Base-by-base conservation (phyloP, 2,888 invertebrate genomes). In the Electrophaes corylata region DNA sequence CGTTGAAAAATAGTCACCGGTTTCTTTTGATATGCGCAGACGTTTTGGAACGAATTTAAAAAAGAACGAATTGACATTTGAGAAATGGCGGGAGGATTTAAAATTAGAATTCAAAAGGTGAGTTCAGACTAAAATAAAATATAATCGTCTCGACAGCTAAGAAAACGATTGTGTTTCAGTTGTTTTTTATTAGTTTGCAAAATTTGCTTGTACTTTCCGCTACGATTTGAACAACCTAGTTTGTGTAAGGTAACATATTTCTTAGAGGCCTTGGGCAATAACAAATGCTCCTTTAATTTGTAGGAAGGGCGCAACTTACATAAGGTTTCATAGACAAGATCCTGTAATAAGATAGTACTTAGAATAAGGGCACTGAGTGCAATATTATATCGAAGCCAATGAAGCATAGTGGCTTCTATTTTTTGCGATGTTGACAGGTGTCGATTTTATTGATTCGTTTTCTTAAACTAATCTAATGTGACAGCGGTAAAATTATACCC, bases 31-130 rank as follows among this genome's bases (percentile, higher is more conserved):
- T 20, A 41, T 75, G 73, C 67, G 66, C 65, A 64, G 57, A 64
- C 61, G 66, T 70, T 78, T 73, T 64, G 64, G 66, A 70, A 68
- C 70, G 63, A 71, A 70, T 67, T n/a, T 63, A 65, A 70, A 72
- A 70, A 72, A 70, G 62, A 54, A 64, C 70, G 61, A 55, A 62
- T 50, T 47, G 56, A 58, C 58, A 55, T 61, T 61, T 52, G 56
- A 56, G 52, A 50, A 57, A 60, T 55, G 55, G 60, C 60, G 56
- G 50, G 33, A 8, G 41, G 12, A 14, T 61, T 57, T 61, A 66
- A 63, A 64, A 61, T 59, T 66, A 63, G 66, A 64, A 61, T 49
- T n/a, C 45, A 51, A 59, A 64, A 62, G 66, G 64, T 66, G 66
- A 55, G 64, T 62, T 62, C 48, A 50, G 56, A 52, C 63, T 57